phyloP scores from a whole-genome alignment of 1,140 invertebrate species.

The Argopecten irradians region DNA sequence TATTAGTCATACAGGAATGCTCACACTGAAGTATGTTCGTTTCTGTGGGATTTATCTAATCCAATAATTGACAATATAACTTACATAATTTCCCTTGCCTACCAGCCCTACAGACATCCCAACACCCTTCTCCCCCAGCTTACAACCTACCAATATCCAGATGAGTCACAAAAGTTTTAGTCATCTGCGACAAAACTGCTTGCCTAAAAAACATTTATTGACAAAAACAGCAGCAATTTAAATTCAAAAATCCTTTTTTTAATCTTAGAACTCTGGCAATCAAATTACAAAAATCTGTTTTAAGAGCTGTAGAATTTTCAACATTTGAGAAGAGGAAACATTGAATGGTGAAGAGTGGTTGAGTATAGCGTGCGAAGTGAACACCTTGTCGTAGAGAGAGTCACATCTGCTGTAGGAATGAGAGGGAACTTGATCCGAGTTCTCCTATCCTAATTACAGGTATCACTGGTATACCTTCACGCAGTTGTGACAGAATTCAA shows the following conservation, averaged over 20 bases:
- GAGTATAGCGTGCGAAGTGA: not conserved
- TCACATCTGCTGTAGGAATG: not conserved
- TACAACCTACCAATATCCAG: not conserved
- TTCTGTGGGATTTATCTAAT: not conserved
- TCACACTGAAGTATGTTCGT: not conserved
- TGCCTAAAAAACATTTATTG: not conserved
- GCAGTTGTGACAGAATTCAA: conserved; percentile 9
- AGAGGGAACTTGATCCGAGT: not conserved
- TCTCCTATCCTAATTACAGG: conserved; percentile 7
- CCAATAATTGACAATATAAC: not conserved
- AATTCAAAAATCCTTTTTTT: not conserved
- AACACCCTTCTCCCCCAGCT: not conserved
- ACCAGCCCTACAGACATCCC: not conserved
- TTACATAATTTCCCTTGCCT: too few species aligned
- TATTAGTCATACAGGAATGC: not conserved
- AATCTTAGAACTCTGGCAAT: not conserved
- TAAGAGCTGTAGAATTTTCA: not conserved
- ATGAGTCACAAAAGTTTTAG: not conserved
- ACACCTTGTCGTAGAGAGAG: not conserved
- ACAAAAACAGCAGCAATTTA: not conserved
- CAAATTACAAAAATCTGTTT: not conserved
- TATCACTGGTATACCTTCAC: not conserved
- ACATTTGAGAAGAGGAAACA: not conserved
- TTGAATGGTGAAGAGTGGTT: not conserved
- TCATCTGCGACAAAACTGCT: not conserved